Evolutionary conservation across 2,888 invertebrate genomes (phyloP), one percentile per base, ranked within the genome.

Genomic region (Drosophila dives): DNA sequence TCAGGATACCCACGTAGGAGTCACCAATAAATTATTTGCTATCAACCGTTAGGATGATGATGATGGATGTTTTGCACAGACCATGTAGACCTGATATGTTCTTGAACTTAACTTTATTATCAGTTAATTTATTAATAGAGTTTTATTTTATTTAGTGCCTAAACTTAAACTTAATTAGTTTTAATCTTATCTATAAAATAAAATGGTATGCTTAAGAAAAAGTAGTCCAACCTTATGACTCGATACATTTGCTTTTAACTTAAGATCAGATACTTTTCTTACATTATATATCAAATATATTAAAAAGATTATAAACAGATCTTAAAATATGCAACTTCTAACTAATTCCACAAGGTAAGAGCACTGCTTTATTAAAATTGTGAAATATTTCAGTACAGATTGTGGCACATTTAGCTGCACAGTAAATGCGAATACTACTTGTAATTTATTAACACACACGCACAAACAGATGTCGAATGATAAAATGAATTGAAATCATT

Each of bases 361-460:
- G 7, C 45, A 45, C 15, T 15, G 20, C 12, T 40, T n/a, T 40
- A 15, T 15, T 45, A 15, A 8, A 23, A 26, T 26, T 45, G 29
- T 50, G 3, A 2, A 29, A 3, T n/a, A 32, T 29, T 5, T 17
- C 10, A 5, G 1, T 10, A 49, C 6, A 17, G 17, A 11, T 17
- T 26, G 26, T 29, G 17, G 26, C 50, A n/a, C 17, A n/a, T 29
- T 29, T 32, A 29, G 17, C 17, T 23, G 15, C 23, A 26, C 17
- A 7, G 20, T 15, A 29, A 54, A 26, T 36, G 50, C 33, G 15
- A 51, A 51, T 51, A 51, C 2, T 50, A 87, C 82, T 74, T 61
- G 40, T 74, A 84, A 87, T 87, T 87, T 84, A 71, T 77, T 81
- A 15, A 58, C 63, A 48, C 66, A 70, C 45, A 56, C 29, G n/a